Evolutionary conservation across 1,140 invertebrate genomes (phyloP).

Genomic region (Heliconius hewitsoni): DNA sequence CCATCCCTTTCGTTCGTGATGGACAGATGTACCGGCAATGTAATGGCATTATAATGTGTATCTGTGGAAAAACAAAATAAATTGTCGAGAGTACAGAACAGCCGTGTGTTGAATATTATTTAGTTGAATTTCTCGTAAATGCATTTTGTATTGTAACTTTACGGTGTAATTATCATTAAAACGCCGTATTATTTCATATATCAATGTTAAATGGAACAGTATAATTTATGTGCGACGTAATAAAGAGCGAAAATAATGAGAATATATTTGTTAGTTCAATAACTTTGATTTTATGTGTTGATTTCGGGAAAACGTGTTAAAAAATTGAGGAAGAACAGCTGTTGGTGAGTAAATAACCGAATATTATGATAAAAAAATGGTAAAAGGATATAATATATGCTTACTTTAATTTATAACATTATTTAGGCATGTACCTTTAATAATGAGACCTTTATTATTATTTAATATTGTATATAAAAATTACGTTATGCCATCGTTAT

Average conservation of each 20-base stretch:
- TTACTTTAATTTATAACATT: not conserved
- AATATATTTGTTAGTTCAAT: constrained; percentile 17
- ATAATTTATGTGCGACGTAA: constrained; percentile 2
- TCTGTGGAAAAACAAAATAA: constrained; percentile 64
- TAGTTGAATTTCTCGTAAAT: constrained; percentile 6
- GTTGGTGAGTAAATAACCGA: not conserved
- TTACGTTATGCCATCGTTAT: not conserved
- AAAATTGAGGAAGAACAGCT: not conserved
- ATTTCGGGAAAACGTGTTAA: constrained; percentile 1
- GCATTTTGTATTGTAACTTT: not conserved
- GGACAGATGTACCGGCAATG: constrained; percentile 20
- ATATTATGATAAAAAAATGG: not conserved
- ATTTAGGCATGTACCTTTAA: not conserved
- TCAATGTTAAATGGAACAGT: not conserved
- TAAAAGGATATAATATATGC: not conserved
- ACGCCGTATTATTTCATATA: not conserved
- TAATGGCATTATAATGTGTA: constrained; percentile 38
- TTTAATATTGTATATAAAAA: not conserved
- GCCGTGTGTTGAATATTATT: constrained; percentile 63
- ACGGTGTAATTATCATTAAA: not conserved
- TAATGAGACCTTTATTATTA: not conserved
- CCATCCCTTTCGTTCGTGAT: constrained; percentile 44
- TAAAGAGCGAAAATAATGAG: constrained; percentile 14
- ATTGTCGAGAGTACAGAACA: constrained; percentile 62
- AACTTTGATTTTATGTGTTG: not conserved